phyloP scores from a whole-genome alignment of 1,140 invertebrate species.

The Laupala kohalensis region DNA sequence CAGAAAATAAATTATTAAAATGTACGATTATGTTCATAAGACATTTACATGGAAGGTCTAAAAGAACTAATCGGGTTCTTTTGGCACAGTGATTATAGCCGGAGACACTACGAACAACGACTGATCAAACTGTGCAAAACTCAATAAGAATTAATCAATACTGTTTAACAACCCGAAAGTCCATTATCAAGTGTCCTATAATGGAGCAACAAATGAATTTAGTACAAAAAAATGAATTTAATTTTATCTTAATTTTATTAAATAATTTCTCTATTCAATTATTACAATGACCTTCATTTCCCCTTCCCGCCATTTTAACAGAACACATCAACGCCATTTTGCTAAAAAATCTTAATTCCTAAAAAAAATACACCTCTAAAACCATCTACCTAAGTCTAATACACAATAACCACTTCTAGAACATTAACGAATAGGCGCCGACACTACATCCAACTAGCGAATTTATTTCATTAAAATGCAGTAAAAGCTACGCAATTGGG shows the following conservation, averaged over 20 bases:
- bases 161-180: not conserved
- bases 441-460: not conserved
- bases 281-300: slow-evolving; percentile 16
- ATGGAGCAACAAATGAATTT: not conserved
- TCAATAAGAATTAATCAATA: not conserved
- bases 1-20: not conserved
- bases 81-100: slow-evolving; percentile 12
- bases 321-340: slow-evolving; percentile 14
- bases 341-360: slow-evolving; percentile 11
- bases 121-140: slow-evolving; percentile 8
- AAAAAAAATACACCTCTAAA: not conserved
- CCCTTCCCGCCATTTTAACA: slow-evolving; percentile 18
- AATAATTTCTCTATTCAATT: not conserved
- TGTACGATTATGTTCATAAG: too few relatives aligned
- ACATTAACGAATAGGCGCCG: not conserved
- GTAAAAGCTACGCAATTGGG: slow-evolving; percentile 15
- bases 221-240: not conserved
- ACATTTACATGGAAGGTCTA: too few relatives aligned
- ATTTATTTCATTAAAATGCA: slow-evolving; percentile 6
- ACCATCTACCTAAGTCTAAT: not conserved
- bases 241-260: not conserved
- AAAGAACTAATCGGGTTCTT: not conserved
- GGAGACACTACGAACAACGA: not conserved
- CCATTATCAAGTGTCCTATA: not conserved
- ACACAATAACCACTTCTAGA: too few relatives aligned